phyloP scores from a whole-genome alignment of 2,797 vertebrate species.

The Mormyrus proboscirostris region DNA sequence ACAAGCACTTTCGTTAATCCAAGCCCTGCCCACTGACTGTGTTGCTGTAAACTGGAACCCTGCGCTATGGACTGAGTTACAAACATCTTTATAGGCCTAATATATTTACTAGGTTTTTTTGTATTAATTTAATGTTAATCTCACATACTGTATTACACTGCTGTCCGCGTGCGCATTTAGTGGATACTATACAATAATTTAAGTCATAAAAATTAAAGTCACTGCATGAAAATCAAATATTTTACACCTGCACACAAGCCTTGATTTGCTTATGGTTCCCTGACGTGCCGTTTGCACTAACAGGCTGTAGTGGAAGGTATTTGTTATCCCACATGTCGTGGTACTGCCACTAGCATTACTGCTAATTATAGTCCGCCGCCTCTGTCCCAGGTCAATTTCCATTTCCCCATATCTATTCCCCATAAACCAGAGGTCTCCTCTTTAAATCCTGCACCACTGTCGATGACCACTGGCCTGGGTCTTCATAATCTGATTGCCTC shows the following conservation, averaged over 20 bases:
- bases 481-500: background rate
- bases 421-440: background rate
- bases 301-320: background rate
- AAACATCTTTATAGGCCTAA: background rate
- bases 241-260: background rate
- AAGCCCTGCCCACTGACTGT: background rate
- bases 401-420: background rate
- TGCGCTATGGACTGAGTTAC: background rate
- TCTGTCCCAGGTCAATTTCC: background rate
- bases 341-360: background rate
- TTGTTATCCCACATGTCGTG: background rate
- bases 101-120: background rate
- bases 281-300: background rate
- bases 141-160: background rate
- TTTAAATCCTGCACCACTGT: background rate
- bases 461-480: background rate
- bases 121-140: background rate
- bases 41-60: background rate
- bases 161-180: background rate
- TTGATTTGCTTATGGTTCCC: background rate
- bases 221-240: background rate
- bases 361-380: constrained; percentile 1
- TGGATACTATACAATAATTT: background rate
- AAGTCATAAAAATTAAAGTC: background rate
- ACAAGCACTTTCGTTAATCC: background rate